Evolutionary conservation across 2,113 vertebrate species (phyloP).

Genomic region (Emydura subglobosa): DNA sequence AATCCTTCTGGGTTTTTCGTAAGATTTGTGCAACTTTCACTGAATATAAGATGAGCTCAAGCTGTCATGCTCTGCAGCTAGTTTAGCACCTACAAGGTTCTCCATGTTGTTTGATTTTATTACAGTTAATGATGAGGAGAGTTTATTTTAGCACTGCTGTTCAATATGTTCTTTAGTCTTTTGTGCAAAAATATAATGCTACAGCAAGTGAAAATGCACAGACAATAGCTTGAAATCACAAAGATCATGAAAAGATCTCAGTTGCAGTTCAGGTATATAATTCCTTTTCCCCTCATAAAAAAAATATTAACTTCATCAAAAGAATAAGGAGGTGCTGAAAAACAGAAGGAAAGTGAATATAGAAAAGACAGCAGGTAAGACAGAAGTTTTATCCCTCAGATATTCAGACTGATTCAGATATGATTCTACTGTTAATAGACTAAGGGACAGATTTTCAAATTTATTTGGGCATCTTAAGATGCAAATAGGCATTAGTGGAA

Average conservation of each 20-base stretch:
- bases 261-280: neutral
- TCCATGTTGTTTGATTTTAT: slow-evolving; percentile 31
- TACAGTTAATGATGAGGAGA: slow-evolving; percentile 27
- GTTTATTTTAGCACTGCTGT: neutral
- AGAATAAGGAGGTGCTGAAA: neutral
- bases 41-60: slow-evolving; percentile 63
- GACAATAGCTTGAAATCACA: neutral
- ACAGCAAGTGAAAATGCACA: neutral
- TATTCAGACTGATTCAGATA: neutral
- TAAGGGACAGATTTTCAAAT: neutral
- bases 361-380: neutral
- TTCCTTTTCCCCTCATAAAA: neutral
- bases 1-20: slow-evolving; percentile 50
- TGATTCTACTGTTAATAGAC: neutral
- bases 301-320: neutral
- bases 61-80: slow-evolving; percentile 22
- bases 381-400: neutral
- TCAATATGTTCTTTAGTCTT: neutral
- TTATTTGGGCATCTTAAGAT: neutral
- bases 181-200: neutral
- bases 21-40: slow-evolving; percentile 44
- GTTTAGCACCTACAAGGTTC: slow-evolving; percentile 41
- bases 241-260: neutral
- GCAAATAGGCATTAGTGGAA: neutral
- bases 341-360: neutral